phyloP scores from a whole-genome alignment of 2,888 invertebrate species.

The Coremacera marginata region DNA sequence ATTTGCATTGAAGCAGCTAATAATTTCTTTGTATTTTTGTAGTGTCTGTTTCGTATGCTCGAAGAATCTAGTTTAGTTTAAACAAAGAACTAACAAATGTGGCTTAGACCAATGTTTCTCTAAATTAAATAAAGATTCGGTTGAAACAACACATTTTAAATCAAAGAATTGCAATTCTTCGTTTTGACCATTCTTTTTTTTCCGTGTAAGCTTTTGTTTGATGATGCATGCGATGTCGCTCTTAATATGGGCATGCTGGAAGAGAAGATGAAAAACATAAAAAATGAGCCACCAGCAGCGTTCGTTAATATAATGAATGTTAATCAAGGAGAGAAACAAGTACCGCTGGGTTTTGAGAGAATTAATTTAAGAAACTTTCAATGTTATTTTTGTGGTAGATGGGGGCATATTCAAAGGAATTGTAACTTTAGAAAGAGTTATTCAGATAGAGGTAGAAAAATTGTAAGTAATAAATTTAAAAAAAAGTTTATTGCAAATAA shows the following conservation, averaged over 20 bases:
- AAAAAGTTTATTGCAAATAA: background rate
- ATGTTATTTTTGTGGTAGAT: conserved; percentile 27
- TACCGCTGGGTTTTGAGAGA: background rate
- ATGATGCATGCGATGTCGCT: conserved; percentile 22
- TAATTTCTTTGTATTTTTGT: no score
- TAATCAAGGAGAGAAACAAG: background rate
- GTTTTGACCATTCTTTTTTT: no score
- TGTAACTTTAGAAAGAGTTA: conserved; percentile 10
- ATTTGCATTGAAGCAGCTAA: no score
- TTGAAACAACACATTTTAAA: no score
- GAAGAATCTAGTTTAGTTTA: no score
- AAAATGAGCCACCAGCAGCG: conserved; percentile 10
- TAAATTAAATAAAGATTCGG: no score
- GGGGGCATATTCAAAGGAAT: conserved; percentile 27
- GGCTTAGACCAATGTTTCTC: no score
- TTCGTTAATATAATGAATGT: background rate
- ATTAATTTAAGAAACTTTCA: background rate
- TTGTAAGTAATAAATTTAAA: background rate
- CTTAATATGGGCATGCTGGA: conserved; percentile 32
- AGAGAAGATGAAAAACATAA: conserved; percentile 14
- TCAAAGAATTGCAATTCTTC: no score
- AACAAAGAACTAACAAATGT: no score
- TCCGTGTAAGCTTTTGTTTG: conserved; percentile 25
- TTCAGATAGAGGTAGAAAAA: background rate
- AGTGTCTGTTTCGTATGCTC: no score